phyloP scores from a whole-genome alignment of 2,888 invertebrate species.

The Agrenia bidenticulata region DNA sequence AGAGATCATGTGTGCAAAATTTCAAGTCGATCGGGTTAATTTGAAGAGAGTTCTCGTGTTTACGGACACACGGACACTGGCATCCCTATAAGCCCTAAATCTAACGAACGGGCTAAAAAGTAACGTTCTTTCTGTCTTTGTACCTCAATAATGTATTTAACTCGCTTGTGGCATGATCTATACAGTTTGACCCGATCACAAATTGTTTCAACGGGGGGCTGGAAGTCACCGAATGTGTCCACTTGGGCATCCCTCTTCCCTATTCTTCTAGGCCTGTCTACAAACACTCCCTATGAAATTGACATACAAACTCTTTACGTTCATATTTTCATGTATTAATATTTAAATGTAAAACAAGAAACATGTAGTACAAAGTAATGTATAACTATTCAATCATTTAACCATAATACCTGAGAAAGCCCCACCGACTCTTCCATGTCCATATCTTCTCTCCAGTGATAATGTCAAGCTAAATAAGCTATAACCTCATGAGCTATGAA shows the following conservation, averaged over 20 bases:
- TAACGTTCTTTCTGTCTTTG: neutral
- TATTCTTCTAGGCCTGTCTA: constrained; percentile 3
- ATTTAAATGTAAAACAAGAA: too few relatives aligned
- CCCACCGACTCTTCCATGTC: too few relatives aligned
- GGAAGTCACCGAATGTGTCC: constrained; percentile 11
- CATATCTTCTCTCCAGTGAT: too few relatives aligned
- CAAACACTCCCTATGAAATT: constrained; percentile 11
- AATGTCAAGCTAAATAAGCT: too few relatives aligned
- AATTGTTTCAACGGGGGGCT: constrained; percentile 27
- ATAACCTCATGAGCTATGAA: too few relatives aligned
- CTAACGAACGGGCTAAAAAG: too few relatives aligned
- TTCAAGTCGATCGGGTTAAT: too few relatives aligned
- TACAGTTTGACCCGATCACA: constrained; percentile 12
- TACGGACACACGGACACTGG: too few relatives aligned
- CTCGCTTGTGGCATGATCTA: neutral
- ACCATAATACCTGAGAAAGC: neutral
- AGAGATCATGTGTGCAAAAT: too few relatives aligned
- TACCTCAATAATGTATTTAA: neutral
- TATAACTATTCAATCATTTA: neutral
- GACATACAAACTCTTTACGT: neutral
- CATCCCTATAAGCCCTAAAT: too few relatives aligned
- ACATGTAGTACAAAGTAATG: neutral
- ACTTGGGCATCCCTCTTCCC: neutral
- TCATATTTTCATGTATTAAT: neutral
- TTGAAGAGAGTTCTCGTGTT: too few relatives aligned